A percentile compares a stretch with the other conserved stretches of the same genome.
These are phyloP conservation scores for Patella ulyssiponensis DNA, from an alignment of 2,888 invertebrate species.

Conservation along the genomic window DNA sequence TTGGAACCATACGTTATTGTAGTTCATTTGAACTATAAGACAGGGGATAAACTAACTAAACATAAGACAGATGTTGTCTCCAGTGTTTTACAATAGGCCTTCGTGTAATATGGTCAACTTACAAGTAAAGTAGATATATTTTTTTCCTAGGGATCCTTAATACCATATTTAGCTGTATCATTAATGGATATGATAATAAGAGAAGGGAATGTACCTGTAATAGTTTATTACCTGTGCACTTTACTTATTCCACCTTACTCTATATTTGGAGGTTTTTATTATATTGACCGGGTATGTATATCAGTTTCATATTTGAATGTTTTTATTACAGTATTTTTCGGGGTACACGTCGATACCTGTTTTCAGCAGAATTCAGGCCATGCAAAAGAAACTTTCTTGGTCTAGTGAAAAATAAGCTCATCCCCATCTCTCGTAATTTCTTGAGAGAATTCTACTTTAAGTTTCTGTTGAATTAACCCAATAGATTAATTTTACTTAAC, in stretches of 20 bases:
- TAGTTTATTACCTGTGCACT: constrained; percentile 82
- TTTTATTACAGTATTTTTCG: not conserved
- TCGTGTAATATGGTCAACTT: not conserved
- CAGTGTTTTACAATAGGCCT: too few relatives aligned
- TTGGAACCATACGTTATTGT: too few relatives aligned
- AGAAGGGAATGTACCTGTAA: constrained; percentile 74
- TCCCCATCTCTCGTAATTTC: too few relatives aligned
- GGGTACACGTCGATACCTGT: not conserved
- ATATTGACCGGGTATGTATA: constrained; percentile 82
- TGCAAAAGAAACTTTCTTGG: too few relatives aligned
- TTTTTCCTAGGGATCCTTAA: constrained; percentile 76
- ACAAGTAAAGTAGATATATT: constrained; percentile 6
- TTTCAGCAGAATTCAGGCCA: too few relatives aligned
- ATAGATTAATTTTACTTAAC: too few relatives aligned
- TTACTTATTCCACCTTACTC: constrained; percentile 85
- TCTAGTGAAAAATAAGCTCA: too few relatives aligned
- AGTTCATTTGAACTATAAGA: too few relatives aligned
- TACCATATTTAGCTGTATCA: constrained; percentile 83
- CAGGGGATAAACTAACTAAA: too few relatives aligned
- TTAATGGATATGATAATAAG: constrained; percentile 78
- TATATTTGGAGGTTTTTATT: constrained; percentile 87
- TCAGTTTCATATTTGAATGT: not conserved
- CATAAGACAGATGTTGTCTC: too few relatives aligned
- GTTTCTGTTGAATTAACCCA: too few relatives aligned
- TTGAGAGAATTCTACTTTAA: too few relatives aligned